phyloP scores from a whole-genome alignment of 2,113 vertebrate species.

The Laticauda laticaudata region DNA sequence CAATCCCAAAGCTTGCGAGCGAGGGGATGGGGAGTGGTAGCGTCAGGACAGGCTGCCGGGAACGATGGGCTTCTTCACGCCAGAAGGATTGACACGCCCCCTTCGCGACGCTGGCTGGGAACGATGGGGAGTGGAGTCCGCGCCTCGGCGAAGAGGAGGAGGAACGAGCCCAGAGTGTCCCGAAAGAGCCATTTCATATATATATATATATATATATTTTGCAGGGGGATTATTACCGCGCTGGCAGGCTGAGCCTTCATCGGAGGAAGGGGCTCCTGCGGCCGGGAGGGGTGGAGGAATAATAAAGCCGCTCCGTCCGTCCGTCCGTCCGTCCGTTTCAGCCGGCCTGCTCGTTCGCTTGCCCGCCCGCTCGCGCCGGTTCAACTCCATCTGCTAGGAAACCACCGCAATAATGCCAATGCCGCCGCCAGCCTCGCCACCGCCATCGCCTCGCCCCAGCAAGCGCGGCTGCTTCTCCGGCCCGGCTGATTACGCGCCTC shows the following conservation, averaged over 20 bases:
- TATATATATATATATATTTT: too few relatives aligned
- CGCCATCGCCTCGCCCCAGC: neutral
- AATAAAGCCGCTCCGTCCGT: neutral
- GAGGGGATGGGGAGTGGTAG: neutral
- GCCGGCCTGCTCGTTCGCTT: constrained; percentile 35
- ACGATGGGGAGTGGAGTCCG: neutral
- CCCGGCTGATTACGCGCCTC: neutral
- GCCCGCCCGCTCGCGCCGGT: constrained; percentile 29
- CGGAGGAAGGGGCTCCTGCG: neutral
- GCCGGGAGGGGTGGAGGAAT: neutral
- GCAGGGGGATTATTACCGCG: neutral
- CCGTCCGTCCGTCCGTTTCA: neutral
- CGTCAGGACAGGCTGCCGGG: neutral
- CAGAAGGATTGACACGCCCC: neutral
- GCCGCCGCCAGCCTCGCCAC: constrained; percentile 3
- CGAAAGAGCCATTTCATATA: neutral
- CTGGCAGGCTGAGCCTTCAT: constrained; percentile 22
- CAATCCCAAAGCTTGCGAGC: neutral
- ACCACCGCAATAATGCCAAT: neutral
- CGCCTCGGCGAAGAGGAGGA: neutral
- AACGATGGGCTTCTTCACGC: neutral
- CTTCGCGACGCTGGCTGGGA: neutral
- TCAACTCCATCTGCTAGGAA: constrained; percentile 32
- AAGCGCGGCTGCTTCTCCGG: neutral
- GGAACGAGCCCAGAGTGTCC: neutral